These are phyloP conservation scores for Chiloscyllium punctatum DNA, from an alignment of 2,797 vertebrate genomes.

Conservation along the genomic window DNA sequence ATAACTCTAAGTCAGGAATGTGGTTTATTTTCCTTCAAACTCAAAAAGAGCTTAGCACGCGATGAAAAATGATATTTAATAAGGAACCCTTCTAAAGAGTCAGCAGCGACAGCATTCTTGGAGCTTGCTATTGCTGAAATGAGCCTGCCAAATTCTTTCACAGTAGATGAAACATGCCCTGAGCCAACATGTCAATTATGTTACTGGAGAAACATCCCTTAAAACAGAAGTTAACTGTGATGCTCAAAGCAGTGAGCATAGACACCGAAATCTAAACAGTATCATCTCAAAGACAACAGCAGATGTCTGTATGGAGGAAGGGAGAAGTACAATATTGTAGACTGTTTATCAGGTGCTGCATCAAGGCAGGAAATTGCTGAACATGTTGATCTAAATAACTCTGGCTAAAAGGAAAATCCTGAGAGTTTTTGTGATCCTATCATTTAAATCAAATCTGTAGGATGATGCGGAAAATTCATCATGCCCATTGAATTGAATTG, in stretches of 20 bases:
- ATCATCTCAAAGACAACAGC: not conserved
- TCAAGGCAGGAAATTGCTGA: not conserved
- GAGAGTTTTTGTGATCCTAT: not conserved
- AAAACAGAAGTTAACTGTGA: slow-evolving; percentile 6
- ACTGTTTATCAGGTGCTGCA: not conserved
- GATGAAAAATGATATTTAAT: slow-evolving; percentile 17
- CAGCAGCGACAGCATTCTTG: not conserved
- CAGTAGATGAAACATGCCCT: not conserved
- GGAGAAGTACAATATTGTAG: not conserved
- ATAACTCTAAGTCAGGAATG: not conserved
- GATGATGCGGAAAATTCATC: not conserved
- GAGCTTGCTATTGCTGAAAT: not conserved
- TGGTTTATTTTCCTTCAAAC: slow-evolving; percentile 16
- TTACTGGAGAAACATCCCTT: not conserved
- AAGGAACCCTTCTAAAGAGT: not conserved
- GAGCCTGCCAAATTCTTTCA: slow-evolving; percentile 26
- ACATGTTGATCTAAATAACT: not conserved
- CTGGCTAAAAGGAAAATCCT: not conserved
- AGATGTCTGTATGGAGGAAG: not conserved
- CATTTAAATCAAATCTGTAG: not conserved
- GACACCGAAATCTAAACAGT: not conserved
- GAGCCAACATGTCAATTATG: slow-evolving; percentile 29
- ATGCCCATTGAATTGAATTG: not conserved
- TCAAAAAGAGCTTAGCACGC: not conserved
- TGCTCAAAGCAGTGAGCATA: not conserved